A percentile compares a stretch with the other conserved stretches of the same genome.
phyloP scores from a whole-genome alignment of 2,797 vertebrate species.

The Varecia variegata region DNA sequence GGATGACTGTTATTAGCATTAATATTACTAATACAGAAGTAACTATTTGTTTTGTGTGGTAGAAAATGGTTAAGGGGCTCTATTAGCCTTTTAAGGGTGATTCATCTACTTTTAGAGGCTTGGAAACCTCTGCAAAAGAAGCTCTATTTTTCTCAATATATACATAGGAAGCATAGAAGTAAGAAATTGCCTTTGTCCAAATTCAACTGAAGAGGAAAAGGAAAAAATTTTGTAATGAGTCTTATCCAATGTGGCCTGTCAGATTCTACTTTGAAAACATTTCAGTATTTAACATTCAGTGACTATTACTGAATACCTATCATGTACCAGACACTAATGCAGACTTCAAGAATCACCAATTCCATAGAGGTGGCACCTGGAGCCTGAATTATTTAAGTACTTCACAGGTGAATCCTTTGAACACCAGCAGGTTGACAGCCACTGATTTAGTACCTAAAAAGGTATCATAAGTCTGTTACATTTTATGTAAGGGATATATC shows the following conservation, averaged over 20 bases:
- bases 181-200: not conserved
- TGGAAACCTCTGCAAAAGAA: not conserved
- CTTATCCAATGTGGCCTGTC: not conserved
- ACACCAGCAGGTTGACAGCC: not conserved
- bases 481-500: not conserved
- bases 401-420: not conserved
- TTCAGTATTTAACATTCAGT: not conserved
- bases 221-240: not conserved
- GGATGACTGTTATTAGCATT: not conserved
- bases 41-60: not conserved
- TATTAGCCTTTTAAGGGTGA: not conserved
- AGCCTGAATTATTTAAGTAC: not conserved
- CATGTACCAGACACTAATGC: not conserved
- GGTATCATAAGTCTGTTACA: not conserved
- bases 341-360: not conserved
- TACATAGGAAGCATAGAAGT: not conserved
- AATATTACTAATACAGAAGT: not conserved
- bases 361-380: not conserved
- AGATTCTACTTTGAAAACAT: not conserved
- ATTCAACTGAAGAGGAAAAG: not conserved
- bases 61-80: not conserved
- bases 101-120: not conserved
- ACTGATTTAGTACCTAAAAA: not conserved
- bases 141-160: not conserved
- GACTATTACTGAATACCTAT: not conserved